These are phyloP conservation scores for Hemitrygon akajei DNA, from an alignment of 2,797 vertebrate species.

Conservation along the genomic window DNA sequence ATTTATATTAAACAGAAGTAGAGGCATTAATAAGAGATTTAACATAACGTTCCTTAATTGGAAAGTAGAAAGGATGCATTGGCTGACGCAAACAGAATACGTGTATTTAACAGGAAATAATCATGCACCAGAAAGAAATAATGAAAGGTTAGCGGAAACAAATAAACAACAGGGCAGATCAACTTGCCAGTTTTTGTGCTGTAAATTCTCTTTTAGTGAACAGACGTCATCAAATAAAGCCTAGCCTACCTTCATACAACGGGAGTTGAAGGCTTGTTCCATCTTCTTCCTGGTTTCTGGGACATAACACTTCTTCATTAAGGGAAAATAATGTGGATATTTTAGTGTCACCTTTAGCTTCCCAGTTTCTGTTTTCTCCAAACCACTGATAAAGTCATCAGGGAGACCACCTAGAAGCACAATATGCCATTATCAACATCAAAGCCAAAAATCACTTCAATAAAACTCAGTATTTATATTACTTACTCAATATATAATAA, in stretches of 20 bases:
- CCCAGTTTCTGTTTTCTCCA: slow-evolving; percentile 74
- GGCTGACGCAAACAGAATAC: neutral
- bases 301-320: slow-evolving; percentile 89
- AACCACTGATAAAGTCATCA: slow-evolving; percentile 81
- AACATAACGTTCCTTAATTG: neutral
- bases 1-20: neutral
- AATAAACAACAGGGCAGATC: neutral
- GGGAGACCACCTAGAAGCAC: slow-evolving; percentile 75
- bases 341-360: slow-evolving; percentile 86
- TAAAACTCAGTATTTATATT: neutral
- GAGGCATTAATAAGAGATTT: neutral
- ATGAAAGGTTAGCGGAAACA: neutral
- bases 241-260: slow-evolving; percentile 77
- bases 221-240: neutral
- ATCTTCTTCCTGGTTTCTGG: slow-evolving; percentile 77
- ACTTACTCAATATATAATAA: neutral
- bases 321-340: slow-evolving; percentile 93
- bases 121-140: neutral
- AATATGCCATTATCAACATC: neutral
- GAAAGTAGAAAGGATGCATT: neutral
- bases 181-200: neutral
- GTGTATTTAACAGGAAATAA: neutral
- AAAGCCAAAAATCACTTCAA: neutral
- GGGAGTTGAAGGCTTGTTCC: slow-evolving; percentile 89
- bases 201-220: neutral